Conservation (phyloP, 2,113 vertebrate genomes). For the Pachyramphus minor region DNA sequence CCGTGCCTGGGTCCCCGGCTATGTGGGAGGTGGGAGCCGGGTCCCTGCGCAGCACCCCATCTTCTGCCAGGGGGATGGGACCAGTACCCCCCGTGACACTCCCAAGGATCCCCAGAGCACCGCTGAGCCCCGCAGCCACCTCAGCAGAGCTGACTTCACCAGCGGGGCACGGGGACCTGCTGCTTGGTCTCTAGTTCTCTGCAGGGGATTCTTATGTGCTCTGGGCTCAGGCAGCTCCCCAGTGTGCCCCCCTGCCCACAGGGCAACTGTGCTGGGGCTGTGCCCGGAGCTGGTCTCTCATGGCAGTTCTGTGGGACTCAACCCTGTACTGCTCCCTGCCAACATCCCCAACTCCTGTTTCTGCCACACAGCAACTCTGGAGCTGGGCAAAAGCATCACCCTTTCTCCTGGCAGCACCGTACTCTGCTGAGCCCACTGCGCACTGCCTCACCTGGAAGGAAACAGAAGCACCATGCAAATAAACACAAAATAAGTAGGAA, state of each 20-base stretch:
- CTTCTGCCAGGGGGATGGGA: neutral
- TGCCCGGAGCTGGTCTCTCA: neutral
- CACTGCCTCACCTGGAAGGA: neutral
- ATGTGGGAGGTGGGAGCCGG: neutral
- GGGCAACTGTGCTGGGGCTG: fast-evolving
- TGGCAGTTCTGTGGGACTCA: neutral
- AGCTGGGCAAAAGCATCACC: neutral
- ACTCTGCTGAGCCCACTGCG: neutral
- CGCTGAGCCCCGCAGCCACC: neutral
- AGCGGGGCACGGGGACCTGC: neutral
- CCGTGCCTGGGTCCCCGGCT: neutral
- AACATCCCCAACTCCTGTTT: neutral
- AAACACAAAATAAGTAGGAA: neutral
- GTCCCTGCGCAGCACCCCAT: neutral
- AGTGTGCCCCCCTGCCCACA: neutral
- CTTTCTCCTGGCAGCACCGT: neutral
- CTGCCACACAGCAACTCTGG: neutral
- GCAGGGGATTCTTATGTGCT: neutral
- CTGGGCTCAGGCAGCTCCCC: neutral
- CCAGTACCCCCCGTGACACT: neutral
- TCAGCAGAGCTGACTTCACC: neutral
- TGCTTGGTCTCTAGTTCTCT: neutral
- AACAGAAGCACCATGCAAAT: neutral
- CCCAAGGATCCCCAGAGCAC: neutral
- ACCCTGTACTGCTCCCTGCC: neutral